Conservation (phyloP, 2,888 invertebrate genomes). For the Sarcophaga carnaria region DNA sequence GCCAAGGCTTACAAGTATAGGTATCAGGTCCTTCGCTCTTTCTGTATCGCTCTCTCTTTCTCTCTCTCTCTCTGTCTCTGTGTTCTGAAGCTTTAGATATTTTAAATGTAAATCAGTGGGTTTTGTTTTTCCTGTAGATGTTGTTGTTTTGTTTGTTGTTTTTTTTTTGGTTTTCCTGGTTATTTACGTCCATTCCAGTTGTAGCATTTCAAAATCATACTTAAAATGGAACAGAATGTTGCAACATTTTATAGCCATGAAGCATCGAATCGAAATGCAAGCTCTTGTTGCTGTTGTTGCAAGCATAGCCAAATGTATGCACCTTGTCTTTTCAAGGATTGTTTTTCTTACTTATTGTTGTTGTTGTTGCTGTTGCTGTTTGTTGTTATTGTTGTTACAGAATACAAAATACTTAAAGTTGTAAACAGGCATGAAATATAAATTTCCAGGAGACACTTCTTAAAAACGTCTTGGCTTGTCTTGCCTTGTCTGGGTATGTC, state of each 20-base stretch:
- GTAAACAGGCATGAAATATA: neutral
- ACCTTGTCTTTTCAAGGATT: neutral
- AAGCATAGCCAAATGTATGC: neutral
- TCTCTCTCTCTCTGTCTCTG: neutral
- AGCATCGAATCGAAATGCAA: neutral
- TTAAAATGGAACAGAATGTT: neutral
- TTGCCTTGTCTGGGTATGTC: neutral
- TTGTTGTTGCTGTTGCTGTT: neutral
- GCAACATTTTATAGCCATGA: neutral
- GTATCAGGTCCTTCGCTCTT: no score
- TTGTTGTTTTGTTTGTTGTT: neutral
- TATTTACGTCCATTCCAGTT: neutral
- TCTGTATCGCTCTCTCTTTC: no score
- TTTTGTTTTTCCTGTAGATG: slow-evolving; percentile 32
- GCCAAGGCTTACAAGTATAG: no score
- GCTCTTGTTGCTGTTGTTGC: neutral
- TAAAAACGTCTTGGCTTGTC: neutral
- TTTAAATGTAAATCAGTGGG: slow-evolving; percentile 65
- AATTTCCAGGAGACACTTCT: neutral
- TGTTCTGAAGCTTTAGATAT: slow-evolving; percentile 47
- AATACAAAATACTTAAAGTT: neutral
- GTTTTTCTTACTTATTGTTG: no score
- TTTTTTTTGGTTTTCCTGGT: neutral
- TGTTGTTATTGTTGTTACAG: neutral
- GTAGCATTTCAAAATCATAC: neutral